Evolutionary conservation across 2,113 vertebrate species (phyloP), one percentile per base, ranked within the genome.

Genomic region (Chaetodon trifascialis): DNA sequence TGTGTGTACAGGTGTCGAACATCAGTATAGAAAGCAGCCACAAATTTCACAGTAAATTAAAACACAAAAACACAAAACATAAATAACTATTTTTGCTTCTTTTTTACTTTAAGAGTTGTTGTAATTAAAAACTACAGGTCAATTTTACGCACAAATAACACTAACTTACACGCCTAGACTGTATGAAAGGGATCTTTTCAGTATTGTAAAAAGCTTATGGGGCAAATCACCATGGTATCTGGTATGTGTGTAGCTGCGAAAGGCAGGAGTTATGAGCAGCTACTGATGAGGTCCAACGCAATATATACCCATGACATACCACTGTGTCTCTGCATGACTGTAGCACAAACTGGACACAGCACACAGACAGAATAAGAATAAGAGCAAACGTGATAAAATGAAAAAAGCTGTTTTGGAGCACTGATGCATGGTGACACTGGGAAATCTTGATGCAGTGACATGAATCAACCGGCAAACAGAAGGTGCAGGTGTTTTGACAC

Each of bases 401-500:
- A 73, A 44, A 47, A 70, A 54, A n/a, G 17, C 44, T 65, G 36
- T 74, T 73, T 40, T 16, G 49, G 69, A 64, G n/a, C 11, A 1
- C 2, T 67, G 83, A 55, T 85, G 66, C 51, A 36, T 15, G 12
- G 21, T 74, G 56, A 55, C 0, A 25, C 40, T 15, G 47, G 49
- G 40, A 73, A 73, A 55, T 79, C n/a, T 58, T 46, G 64, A 58
- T 0, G 11, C 11, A 4, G 25, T 56, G 64, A 80, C 51, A 65
- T 17, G 25, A 17, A 80, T 65, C 71, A 79, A 25, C 51, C 49
- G 47, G 44, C 36, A 63, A 74, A 76, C 38, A 72, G n/a, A 76
- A 15, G 6, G 56, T 21, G 14, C 34, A 44, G 44, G 40, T 58
- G 73, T 73, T 73, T 63, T 80, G 63, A 87, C 55, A 76, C 36